Evolutionary conservation across 2,888 invertebrate genomes (phyloP), one percentile per base, ranked within the genome.

Genomic region (Choristoneura rosaceana): DNA sequence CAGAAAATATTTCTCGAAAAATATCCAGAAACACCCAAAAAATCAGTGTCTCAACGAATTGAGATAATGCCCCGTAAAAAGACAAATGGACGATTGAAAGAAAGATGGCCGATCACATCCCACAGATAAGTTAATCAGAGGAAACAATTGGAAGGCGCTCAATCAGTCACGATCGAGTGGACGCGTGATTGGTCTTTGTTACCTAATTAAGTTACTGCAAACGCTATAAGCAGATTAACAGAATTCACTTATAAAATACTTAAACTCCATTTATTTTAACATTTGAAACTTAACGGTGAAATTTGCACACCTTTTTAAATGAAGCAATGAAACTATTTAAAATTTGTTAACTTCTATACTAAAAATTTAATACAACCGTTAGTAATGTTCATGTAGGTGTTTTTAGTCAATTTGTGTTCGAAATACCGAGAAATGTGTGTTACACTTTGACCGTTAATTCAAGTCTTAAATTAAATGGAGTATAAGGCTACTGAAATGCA

Each of bases 81-180:
- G 55, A 55, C 55, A 55, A 55, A 55, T 55, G 55, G 25, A 25
- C 55, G 12, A 12, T 25, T 12, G 55, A 55, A 55, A 55, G 12
- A 59, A 59, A 34, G 34, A 34, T 33, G 34, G 34, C 34, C n/a
- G 34, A 59, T 59, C 55, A 59, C 59, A n/a, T 59, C n/a, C 34
- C 34, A 34, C 14, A 59, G 59, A 59, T 59, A 58, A 58, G 58
- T 58, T 58, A 59, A 59, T 59, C 59, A 59, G 59, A 34, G 55
- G 59, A 25, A 59, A 59, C 34, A 59, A 59, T 59, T 59, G 59
- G 10, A 34, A 5, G 59, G 14, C 34, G 55, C 55, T 55, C 34
- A 59, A 59, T 59, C 59, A 59, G 34, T 10, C 17, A 4, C 59
- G 59, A 34, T 59, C 34, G 17, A 25, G 55, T 52, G 55, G 55